Base-by-base conservation (phyloP, 2,113 vertebrate genomes). In the Nerophis ophidion region DNA sequence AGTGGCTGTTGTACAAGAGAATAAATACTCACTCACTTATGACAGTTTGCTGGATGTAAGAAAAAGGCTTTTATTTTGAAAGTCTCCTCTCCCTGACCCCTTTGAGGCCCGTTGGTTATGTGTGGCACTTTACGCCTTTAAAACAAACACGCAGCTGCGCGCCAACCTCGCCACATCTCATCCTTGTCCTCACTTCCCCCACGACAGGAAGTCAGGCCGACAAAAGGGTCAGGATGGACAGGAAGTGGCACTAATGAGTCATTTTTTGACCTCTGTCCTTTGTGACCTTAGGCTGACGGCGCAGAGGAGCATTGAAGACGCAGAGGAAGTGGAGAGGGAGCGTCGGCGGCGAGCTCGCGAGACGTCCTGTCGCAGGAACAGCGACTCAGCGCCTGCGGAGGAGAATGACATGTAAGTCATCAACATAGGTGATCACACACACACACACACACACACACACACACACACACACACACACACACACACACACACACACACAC, bases 301-400 rank as follows among this genome's bases (percentile, higher is more conserved):
- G 0, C 95, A 95, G 83, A 88, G 94, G 89, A 93, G 91, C 0
- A 86, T 92, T 45, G 95, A 98, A 55, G 94, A 95, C 0, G 90
- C 93, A 1, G 93, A 95, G 68, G 94, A 95, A 74, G 87, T 89
- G 0, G 91, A 94, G 0, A 75, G 89, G 8, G 93, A 98, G 76
- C 89, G 81, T 1, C 81, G 91, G 0, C 82, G 88, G 11, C 72
- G 84, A 54, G 89, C 90, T 7, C 74, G 92, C 5, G 91, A 93
- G 34, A 79, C 80, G 45, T 81, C 68, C 1, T 49, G 65, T 8
- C 63, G 59, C 16, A 46, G 63, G 1, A 34, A 44, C 47, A 75
- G 68, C 1, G 64, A 70, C 50, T 79, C 76, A 0, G 51, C 36
- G 3, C 40, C 74, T 0, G 74, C 57, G 7, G 81, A 85, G 16